Conservation (phyloP, 2,888 invertebrate species). For the Lepidocyrtinus sp. region DNA sequence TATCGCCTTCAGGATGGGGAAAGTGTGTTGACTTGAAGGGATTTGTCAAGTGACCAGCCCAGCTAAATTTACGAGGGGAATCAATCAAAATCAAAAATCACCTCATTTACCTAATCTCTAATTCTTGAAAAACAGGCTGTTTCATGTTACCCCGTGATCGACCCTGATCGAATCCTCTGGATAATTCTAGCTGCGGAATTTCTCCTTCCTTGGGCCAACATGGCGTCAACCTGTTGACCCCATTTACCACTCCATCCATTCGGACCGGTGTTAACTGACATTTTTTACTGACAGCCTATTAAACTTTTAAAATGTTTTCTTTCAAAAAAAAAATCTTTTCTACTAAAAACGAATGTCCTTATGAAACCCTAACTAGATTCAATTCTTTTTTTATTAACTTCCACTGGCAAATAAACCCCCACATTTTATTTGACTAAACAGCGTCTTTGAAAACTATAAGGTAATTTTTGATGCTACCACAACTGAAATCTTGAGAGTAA, state of each 20-base stretch:
- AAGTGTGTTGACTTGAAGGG: slow-evolving; percentile 42
- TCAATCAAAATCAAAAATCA: neutral
- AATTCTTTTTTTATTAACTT: no score
- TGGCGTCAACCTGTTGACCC: slow-evolving; percentile 71
- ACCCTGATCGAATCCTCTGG: slow-evolving; percentile 58
- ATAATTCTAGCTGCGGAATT: slow-evolving; percentile 61
- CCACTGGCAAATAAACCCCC: no score
- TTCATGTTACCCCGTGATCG: slow-evolving; percentile 55
- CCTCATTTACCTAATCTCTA: neutral
- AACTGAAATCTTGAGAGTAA: no score
- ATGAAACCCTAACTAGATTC: no score
- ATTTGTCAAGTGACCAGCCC: slow-evolving; percentile 59
- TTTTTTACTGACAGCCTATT: no score
- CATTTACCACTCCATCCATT: slow-evolving; percentile 8
- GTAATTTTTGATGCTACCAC: no score
- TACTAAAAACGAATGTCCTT: no score
- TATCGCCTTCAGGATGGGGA: slow-evolving; percentile 33
- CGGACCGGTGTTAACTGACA: slow-evolving; percentile 1
- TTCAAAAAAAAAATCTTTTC: no score
- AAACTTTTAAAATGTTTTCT: no score
- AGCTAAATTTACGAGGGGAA: slow-evolving; percentile 21
- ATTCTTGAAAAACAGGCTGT: no score
- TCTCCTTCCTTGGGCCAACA: slow-evolving; percentile 67
- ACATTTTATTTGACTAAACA: no score
- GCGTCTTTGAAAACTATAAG: no score